Evolutionary conservation across 1,140 invertebrate species (phyloP), one percentile per base, ranked within the genome.

Genomic region (Zophobas atratus): DNA sequence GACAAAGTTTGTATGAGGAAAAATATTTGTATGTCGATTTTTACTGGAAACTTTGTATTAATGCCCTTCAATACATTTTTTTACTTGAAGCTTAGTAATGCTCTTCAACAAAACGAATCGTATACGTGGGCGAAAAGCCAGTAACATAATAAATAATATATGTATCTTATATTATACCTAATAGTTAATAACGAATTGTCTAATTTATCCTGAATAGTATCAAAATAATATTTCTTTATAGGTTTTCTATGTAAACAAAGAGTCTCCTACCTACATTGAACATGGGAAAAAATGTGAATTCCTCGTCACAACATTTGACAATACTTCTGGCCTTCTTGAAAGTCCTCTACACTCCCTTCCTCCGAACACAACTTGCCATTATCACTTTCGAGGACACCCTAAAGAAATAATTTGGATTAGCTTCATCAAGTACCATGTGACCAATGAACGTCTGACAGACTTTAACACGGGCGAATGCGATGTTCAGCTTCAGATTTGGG

Each of bases 321-420:
- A 91, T 79, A 89, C 91, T 2, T 93, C 91, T 77, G 94, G 94
- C 1, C 87, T 95, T 2, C 84, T 97, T 1, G 92, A 94, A 76
- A 95, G 93, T 79, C 95, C 95, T 0, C 88, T 91, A 39, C 95
- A 96, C 84, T 95, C 95, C 0, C 84, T 96, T 39, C 92, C 95
- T 0, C 92, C 94, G 0, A 96, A 96, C 83, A 96, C 93, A 4
- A 96, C 94, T 0, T 97, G 95, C 84, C 89, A 95, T 8, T 97
- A 96, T 85, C 93, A 95, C 82, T 91, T 96, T 83, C 92, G 94
- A 79, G 94, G 93, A 8, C 91, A 92, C 53, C 87, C 90, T 8
- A 83, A 80, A 63, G 94, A 95, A 86, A 92, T 94, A 57, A 93
- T 96, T 20, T 96, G 94, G 94, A 89, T 95, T 75, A 94, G 94